Evolutionary conservation across 2,113 vertebrate species (phyloP).

Genomic region (Naja naja): DNA sequence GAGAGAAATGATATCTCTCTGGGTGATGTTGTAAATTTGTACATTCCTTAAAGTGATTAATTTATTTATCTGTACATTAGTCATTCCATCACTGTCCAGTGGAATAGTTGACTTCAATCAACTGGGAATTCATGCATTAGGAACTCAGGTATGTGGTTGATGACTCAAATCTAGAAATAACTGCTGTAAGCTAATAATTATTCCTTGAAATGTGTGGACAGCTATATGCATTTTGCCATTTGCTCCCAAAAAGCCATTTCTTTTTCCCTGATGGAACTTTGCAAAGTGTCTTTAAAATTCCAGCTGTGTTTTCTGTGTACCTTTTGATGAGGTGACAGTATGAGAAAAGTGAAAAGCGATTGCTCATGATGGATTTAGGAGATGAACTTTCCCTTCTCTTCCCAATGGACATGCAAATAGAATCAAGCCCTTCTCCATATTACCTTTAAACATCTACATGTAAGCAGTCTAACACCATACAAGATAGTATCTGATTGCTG

Average conservation of each 20-base stretch:
- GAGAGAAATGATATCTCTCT: background rate
- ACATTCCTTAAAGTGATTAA: background rate
- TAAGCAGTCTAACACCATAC: background rate
- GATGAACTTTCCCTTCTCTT: background rate
- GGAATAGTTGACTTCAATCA: background rate
- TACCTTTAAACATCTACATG: background rate
- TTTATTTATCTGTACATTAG: background rate
- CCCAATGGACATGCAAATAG: background rate
- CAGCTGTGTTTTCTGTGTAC: background rate
- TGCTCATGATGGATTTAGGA: too few species aligned
- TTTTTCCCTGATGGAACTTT: background rate
- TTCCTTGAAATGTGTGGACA: background rate
- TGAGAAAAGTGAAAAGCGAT: background rate
- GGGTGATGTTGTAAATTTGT: background rate
- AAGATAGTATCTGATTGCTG: background rate
- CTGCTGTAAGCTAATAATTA: background rate
- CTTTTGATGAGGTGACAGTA: background rate
- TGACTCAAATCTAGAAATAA: background rate
- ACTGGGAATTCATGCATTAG: background rate
- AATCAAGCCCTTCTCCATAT: background rate
- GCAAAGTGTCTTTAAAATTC: background rate
- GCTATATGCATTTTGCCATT: background rate
- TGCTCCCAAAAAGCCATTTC: background rate
- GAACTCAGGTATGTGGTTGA: background rate
- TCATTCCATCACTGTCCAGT: background rate